phyloP scores from a whole-genome alignment of 1,140 invertebrate genomes.

The Onthophagus taurus region DNA sequence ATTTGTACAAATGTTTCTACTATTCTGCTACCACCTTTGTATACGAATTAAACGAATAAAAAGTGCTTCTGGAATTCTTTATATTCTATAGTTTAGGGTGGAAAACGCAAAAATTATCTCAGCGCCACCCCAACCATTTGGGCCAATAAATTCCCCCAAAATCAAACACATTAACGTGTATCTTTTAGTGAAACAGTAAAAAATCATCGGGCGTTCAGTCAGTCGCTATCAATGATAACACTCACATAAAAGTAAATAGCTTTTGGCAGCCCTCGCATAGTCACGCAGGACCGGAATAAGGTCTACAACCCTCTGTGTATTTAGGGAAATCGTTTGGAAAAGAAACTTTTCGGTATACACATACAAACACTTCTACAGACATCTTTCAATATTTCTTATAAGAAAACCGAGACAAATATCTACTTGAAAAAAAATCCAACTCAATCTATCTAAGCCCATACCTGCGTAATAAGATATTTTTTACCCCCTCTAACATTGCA shows the following conservation, averaged over 20 bases:
- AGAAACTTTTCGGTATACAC: too few relatives aligned
- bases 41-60: neutral
- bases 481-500: too few relatives aligned
- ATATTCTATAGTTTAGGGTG: neutral
- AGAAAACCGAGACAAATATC: too few relatives aligned
- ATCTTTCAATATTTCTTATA: too few relatives aligned
- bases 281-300: neutral
- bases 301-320: constrained; percentile 9
- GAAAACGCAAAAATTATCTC: neutral
- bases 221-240: constrained; percentile 20
- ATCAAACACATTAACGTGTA: constrained; percentile 19
- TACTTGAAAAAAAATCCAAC: too few relatives aligned
- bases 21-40: neutral
- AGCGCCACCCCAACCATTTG: neutral
- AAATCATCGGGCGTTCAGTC: constrained; percentile 18
- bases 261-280: constrained; percentile 10
- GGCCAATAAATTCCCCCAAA: constrained; percentile 11
- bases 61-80: too few relatives aligned
- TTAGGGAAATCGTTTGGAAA: too few relatives aligned
- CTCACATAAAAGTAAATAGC: constrained; percentile 21
- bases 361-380: too few relatives aligned
- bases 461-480: too few relatives aligned
- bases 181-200: constrained; percentile 20
- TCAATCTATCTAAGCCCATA: too few relatives aligned
- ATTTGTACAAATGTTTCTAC: neutral